These are phyloP conservation scores for Kryphioiulus occultus DNA, from an alignment of 2,888 invertebrate species.

Conservation along the genomic window DNA sequence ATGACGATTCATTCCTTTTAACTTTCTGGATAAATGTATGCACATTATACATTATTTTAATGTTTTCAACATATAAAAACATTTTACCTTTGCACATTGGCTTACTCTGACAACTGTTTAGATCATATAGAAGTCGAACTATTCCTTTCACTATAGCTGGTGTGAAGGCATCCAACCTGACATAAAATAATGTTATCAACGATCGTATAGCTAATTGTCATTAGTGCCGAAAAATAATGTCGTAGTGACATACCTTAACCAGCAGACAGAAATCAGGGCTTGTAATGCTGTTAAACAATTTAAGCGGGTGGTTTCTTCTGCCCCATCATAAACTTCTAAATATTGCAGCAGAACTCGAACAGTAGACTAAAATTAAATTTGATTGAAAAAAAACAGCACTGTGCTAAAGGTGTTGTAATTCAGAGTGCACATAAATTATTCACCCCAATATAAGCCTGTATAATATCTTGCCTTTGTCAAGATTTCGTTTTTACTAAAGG, in stretches of 20 bases:
- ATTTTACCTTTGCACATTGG: constrained; percentile 45
- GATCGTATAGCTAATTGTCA: neutral
- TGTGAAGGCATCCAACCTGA: constrained; percentile 49
- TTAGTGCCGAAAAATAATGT: neutral
- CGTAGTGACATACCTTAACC: constrained; percentile 53
- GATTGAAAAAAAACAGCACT: neutral
- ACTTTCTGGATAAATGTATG: neutral
- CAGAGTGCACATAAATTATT: too few species aligned
- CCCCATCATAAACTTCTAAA: constrained; percentile 51
- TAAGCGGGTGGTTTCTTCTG: constrained; percentile 48
- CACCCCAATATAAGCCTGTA: too few species aligned
- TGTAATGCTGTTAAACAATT: constrained; percentile 49
- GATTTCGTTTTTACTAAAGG: too few species aligned
- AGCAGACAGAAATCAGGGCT: constrained; percentile 43
- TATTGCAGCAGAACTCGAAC: constrained; percentile 50
- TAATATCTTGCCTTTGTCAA: too few species aligned
- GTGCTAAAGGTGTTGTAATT: too few species aligned
- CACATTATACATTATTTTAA: neutral
- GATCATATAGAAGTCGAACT: constrained; percentile 51
- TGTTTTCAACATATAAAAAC: neutral
- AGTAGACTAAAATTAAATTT: constrained; percentile 33
- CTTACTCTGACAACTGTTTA: neutral
- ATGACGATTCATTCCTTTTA: neutral
- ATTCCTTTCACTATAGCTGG: constrained; percentile 49
- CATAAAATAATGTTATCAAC: neutral